Evolutionary conservation across 2,113 vertebrate genomes (phyloP), one percentile per base, ranked within the genome.

Genomic region (Eira barbara): DNA sequence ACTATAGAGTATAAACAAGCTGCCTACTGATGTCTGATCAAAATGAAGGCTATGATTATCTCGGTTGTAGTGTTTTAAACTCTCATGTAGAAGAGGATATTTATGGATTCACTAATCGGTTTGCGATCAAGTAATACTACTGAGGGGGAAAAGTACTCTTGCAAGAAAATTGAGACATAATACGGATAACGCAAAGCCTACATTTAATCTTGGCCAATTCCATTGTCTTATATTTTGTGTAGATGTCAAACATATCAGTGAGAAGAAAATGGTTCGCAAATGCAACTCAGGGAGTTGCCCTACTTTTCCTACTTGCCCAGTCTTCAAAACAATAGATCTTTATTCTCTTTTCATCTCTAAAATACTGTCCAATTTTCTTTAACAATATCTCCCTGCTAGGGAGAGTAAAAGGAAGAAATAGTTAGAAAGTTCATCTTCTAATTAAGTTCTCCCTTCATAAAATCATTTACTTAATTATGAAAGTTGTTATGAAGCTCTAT

Each of bases 91-190:
- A 49, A 98, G 3, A 7, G 55, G 71, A 84, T 74, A 79, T 59
- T 82, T 47, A 97, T 89, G 34, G 89, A 97, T 98, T 98, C 84
- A 91, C 96, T 98, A 98, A 98, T 97, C 98, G 65, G 74, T 98
- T 98, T 98, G 95, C 89, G 96, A 95, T 95, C 73, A 97, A 98
- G 97, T 98, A 90, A 95, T 96, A 98, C 88, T 61, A 89, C 42
- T 34, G 85, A 97, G 49, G 91, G 59, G 94, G 36, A 91, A 94
- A 71, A 36, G 45, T 94, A 84, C 47, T 90, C 73, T 96, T 89
- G 63, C 42, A 94, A 95, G 81, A 98, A 97, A 89, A 81, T 39
- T 42, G 61, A 92, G 73, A 96, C 15, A 7, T 89, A 82, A 91
- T 57, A 6, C 82, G 23, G 45, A 73, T 92, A 96, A 97, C 0